Conservation (phyloP, 2,888 invertebrate genomes). For the Amblyjoppa proteus region DNA sequence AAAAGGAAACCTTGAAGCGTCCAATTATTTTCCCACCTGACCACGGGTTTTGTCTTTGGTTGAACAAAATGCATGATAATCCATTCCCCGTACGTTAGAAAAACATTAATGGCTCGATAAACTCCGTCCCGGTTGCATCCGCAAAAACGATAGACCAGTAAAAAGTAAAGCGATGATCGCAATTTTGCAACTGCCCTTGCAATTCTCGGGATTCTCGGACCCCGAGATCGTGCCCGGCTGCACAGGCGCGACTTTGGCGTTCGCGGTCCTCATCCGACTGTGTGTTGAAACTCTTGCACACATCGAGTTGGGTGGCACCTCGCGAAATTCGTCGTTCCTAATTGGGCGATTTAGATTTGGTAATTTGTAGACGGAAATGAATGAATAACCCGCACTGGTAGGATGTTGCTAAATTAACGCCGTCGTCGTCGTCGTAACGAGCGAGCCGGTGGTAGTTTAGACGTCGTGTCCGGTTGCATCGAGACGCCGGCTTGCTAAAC, state of each 20-base stretch:
- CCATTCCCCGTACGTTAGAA: too few relatives aligned
- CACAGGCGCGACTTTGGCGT: constrained; percentile 1
- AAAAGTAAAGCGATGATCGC: background rate
- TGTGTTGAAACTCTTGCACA: background rate
- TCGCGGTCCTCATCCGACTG: constrained; percentile 11
- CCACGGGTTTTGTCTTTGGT: too few relatives aligned
- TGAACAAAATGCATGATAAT: too few relatives aligned
- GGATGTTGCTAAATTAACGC: constrained; percentile 78
- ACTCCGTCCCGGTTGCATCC: background rate
- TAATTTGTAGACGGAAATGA: constrained; percentile 84
- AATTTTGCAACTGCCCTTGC: background rate
- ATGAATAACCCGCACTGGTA: constrained; percentile 74
- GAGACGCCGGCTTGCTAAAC: constrained; percentile 37
- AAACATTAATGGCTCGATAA: too few relatives aligned
- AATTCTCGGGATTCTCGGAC: background rate
- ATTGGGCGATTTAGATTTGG: constrained; percentile 82
- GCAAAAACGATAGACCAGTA: background rate
- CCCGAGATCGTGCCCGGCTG: background rate
- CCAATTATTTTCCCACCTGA: too few relatives aligned
- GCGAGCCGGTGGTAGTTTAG: constrained; percentile 70
- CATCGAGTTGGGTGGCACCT: constrained; percentile 9
- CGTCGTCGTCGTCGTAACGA: constrained; percentile 59
- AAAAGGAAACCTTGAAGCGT: too few relatives aligned
- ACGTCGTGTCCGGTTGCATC: constrained; percentile 70
- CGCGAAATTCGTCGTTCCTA: constrained; percentile 53